Base-by-base conservation (phyloP, 2,888 invertebrate genomes). In the Steromphala cineraria region DNA sequence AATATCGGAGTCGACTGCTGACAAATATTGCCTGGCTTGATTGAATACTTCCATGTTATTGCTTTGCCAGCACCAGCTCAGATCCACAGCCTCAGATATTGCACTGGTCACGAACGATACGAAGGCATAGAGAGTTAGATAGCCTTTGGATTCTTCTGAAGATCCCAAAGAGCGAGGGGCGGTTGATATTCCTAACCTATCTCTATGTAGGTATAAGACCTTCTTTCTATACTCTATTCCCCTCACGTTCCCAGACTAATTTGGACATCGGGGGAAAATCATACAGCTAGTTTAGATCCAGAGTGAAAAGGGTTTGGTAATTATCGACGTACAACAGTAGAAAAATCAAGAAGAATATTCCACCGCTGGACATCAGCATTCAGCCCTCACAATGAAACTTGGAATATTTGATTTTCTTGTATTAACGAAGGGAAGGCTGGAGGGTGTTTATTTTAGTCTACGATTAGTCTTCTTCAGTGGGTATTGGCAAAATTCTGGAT, bases 391-490 rank as follows among this genome's bases (percentile, higher is more conserved):
- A 36, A 71, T 71, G 71, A 71, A 71, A 71, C 62, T 71, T 40
- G 31, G 71, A 71, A 71, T 71, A 71, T 71, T 71, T 71, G 71
- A 71, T 71, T 71, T 71, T 31, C 19, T 36, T 2, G 71, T 36
- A 71, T 71, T 71, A 40, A 10, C 19, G 62, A 17, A 28, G 13
- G 28, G 24, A 13, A 62, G 36, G 71, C 71, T 36, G 71, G 36
- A 7, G 71, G 71, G 71, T 71, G 71, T 71, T 71, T 71, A 71
- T 71, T 71, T 71, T 71, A 40, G 71, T 71, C 62, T 31, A 36
- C 71, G 28, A 71, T 71, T 71, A 71, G 31, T 17, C 40, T 71
- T 24, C 62, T 28, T 15, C 28, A 62, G 28, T 24, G 62, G 17
- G 24, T 28, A 62, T 62, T 62, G 62, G 28, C 10, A 21, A 28